Percentiles rank a stretch among this genome's conserved stretches.
These are phyloP conservation scores for Brachyistius frenatus DNA, from an alignment of 2,113 vertebrate genomes.

Conservation along the genomic window DNA sequence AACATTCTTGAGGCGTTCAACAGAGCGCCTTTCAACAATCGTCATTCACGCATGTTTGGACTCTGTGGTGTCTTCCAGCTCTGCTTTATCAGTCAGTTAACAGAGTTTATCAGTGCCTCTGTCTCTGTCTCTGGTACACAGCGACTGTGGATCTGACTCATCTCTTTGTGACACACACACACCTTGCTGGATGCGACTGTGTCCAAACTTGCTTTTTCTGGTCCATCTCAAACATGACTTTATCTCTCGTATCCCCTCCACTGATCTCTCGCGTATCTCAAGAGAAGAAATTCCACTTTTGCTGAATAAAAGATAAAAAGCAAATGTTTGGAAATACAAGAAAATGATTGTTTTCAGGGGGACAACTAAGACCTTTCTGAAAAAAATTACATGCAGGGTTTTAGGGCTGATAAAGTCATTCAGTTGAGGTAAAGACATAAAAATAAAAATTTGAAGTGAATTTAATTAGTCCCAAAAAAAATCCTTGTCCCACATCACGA, in stretches of 20 bases:
- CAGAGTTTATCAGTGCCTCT: constrained; percentile 55
- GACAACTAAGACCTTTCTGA: background rate
- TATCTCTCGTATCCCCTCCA: constrained; percentile 17
- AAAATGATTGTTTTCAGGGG: background rate
- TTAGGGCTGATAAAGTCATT: too few species aligned
- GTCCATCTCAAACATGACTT: constrained; percentile 32
- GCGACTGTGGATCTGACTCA: constrained; percentile 28
- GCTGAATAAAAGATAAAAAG: constrained; percentile 24
- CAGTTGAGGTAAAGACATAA: too few species aligned
- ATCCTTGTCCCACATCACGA: background rate
- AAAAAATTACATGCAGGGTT: background rate
- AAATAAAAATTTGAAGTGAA: too few species aligned
- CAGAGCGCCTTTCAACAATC: constrained; percentile 44
- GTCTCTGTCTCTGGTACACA: constrained; percentile 42
- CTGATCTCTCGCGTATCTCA: constrained; percentile 18
- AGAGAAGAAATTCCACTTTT: constrained; percentile 40
- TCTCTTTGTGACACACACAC: constrained; percentile 36
- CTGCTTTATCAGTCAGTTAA: constrained; percentile 58
- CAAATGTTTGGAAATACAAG: constrained; percentile 12
- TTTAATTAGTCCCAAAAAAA: background rate
- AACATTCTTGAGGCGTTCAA: constrained; percentile 54
- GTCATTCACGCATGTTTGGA: constrained; percentile 59
- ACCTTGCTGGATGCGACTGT: constrained; percentile 25
- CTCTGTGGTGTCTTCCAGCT: constrained; percentile 52
- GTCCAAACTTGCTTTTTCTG: constrained; percentile 53